phyloP scores from a whole-genome alignment of 1,140 invertebrate genomes.

The Liolophura sinensis region DNA sequence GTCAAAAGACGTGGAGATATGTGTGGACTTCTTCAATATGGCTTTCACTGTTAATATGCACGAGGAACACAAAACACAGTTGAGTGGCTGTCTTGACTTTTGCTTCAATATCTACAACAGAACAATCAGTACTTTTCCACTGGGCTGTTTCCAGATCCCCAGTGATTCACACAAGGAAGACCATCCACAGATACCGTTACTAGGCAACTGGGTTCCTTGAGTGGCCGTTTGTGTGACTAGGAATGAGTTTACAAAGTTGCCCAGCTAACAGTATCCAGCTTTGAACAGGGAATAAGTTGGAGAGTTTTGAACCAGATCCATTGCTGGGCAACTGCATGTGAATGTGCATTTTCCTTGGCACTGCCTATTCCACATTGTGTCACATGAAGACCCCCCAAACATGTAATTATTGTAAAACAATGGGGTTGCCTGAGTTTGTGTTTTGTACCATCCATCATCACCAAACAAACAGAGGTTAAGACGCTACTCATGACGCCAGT shows the following conservation, averaged over 20 bases:
- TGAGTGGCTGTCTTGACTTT: slow-evolving; percentile 37
- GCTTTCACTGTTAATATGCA: slow-evolving; percentile 34
- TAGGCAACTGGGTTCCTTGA: slow-evolving; percentile 40
- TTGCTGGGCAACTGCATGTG: not conserved
- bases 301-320: not conserved
- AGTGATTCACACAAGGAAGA: slow-evolving; percentile 31
- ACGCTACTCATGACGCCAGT: too few species aligned
- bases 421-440: too few species aligned
- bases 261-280: not conserved
- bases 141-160: slow-evolving; percentile 46
- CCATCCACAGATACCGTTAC: slow-evolving; percentile 13
- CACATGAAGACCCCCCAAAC: too few species aligned
- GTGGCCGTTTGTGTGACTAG: not conserved
- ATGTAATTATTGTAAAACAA: too few species aligned
- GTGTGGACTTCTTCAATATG: slow-evolving; percentile 37
- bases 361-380: too few species aligned
- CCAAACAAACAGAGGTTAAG: too few species aligned
- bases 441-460: too few species aligned
- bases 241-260: not conserved
- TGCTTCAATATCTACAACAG: slow-evolving; percentile 40
- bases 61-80: slow-evolving; percentile 36
- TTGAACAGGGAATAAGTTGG: not conserved
- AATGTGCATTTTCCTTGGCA: not conserved
- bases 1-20: slow-evolving; percentile 36
- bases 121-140: slow-evolving; percentile 42